Conservation (phyloP, 2,797 vertebrate genomes). For the Smutsia gigantea region DNA sequence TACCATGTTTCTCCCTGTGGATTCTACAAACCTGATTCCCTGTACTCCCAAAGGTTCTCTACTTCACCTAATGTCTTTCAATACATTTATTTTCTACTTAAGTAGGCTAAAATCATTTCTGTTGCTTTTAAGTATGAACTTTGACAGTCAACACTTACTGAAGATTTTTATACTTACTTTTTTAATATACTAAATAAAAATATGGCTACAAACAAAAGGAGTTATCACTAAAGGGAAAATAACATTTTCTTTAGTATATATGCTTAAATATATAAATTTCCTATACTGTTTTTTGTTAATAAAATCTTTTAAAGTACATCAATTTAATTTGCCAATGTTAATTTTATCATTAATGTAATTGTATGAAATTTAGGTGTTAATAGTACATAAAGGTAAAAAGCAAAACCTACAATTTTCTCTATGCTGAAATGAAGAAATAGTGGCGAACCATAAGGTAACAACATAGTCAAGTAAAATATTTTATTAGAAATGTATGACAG, state of each 20-base stretch:
- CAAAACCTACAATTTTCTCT: not conserved
- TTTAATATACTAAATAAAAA: not conserved
- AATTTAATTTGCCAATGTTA: not conserved
- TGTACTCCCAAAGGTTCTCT: not conserved
- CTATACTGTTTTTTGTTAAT: not conserved
- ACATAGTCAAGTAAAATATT: not conserved
- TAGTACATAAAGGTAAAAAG: not conserved
- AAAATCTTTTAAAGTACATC: not conserved
- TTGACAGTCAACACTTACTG: not conserved
- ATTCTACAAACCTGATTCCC: not conserved
- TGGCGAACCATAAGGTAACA: not conserved
- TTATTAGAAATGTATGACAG: not conserved
- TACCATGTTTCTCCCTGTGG: not conserved
- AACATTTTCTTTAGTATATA: not conserved
- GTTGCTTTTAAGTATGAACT: not conserved
- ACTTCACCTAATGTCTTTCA: not conserved
- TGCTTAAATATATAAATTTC: not conserved
- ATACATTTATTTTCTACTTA: not conserved
- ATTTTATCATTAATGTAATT: not conserved
- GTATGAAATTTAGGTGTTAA: not conserved
- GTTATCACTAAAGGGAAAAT: not conserved
- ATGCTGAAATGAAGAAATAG: not conserved
- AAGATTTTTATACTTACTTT: not conserved
- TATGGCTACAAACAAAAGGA: not conserved
- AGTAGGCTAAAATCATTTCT: not conserved